Evolutionary conservation across 2,797 vertebrate genomes (phyloP).

Genomic region (Chelidonichthys spinosus): DNA sequence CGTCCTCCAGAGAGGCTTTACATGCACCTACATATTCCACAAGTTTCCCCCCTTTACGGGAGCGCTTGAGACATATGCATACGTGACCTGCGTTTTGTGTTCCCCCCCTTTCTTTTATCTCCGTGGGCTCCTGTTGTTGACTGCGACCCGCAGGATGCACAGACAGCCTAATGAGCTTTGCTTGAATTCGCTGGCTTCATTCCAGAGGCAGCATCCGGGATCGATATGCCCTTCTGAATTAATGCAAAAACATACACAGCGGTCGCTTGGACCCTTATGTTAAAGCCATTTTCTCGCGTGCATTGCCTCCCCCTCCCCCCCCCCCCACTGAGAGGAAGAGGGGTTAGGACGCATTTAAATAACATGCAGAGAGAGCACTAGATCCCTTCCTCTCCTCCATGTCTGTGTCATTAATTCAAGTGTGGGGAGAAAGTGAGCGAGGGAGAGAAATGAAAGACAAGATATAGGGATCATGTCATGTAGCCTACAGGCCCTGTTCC

Average conservation of each 20-base stretch:
- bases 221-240: conserved; percentile 75
- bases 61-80: conserved; percentile 33
- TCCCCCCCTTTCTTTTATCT: conserved; percentile 19
- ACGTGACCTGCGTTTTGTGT: conserved; percentile 31
- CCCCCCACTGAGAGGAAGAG: conserved; percentile 23
- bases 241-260: conserved; percentile 72
- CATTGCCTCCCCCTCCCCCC: conserved; percentile 22
- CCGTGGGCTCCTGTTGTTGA: conserved; percentile 20
- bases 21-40: conserved; percentile 36
- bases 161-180: conserved; percentile 73
- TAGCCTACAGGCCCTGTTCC: conserved; percentile 32
- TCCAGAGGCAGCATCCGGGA: conserved; percentile 67
- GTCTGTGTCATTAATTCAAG: conserved; percentile 66
- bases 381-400: conserved; percentile 40
- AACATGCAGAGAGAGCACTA: conserved; percentile 30
- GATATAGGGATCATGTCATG: conserved; percentile 51
- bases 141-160: conserved; percentile 12
- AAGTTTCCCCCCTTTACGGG: not conserved
- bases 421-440: conserved; percentile 23
- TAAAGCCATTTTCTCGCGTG: conserved; percentile 59
- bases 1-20: conserved; percentile 14
- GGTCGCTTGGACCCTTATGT: conserved; percentile 56
- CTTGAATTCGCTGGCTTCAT: conserved; percentile 60
- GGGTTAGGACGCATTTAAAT: conserved; percentile 64
- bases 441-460: conserved; percentile 38